Evolutionary conservation across 2,888 invertebrate genomes (phyloP).

Genomic region (Cheilosia vernalis): DNA sequence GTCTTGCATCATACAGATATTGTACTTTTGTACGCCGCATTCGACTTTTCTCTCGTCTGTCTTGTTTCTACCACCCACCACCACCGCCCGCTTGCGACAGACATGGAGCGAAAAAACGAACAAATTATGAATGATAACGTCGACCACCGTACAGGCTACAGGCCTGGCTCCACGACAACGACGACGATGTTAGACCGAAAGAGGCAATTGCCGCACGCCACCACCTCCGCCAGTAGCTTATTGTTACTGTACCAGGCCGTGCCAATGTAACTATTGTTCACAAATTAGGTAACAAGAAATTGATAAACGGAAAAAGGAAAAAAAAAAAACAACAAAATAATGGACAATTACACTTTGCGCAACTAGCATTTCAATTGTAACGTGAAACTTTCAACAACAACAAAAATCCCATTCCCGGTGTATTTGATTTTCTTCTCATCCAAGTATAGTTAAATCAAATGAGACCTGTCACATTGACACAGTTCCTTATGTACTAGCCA

Average conservation of each 20-base stretch:
- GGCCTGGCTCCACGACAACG: conserved; percentile 25
- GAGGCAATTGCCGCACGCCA: conserved; percentile 30
- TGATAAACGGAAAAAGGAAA: conserved; percentile 69
- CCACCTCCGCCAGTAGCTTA: conserved; percentile 63
- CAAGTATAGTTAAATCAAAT: background rate
- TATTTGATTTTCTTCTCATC: background rate
- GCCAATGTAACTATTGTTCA: conserved; percentile 75
- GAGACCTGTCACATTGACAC: conserved; percentile 35
- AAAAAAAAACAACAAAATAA: conserved; percentile 64
- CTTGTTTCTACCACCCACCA: conserved; percentile 2
- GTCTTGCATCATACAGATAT: conserved; percentile 66
- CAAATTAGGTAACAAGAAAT: conserved; percentile 75
- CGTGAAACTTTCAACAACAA: conserved; percentile 39
- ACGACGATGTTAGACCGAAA: conserved; percentile 48
- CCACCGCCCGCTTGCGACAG: conserved; percentile 25
- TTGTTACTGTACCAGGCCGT: conserved; percentile 75
- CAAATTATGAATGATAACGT: conserved; percentile 74
- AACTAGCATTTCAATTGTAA: conserved; percentile 70
- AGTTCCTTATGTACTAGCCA: background rate
- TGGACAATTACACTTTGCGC: conserved; percentile 72
- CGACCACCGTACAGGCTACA: conserved; percentile 21
- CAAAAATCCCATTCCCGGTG: conserved; percentile 17
- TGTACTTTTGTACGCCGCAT: conserved; percentile 21
- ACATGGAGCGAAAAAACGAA: conserved; percentile 33
- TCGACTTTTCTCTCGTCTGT: conserved; percentile 31